Evolutionary conservation across 1,140 invertebrate species (phyloP).

Genomic region (Maniola jurtina): DNA sequence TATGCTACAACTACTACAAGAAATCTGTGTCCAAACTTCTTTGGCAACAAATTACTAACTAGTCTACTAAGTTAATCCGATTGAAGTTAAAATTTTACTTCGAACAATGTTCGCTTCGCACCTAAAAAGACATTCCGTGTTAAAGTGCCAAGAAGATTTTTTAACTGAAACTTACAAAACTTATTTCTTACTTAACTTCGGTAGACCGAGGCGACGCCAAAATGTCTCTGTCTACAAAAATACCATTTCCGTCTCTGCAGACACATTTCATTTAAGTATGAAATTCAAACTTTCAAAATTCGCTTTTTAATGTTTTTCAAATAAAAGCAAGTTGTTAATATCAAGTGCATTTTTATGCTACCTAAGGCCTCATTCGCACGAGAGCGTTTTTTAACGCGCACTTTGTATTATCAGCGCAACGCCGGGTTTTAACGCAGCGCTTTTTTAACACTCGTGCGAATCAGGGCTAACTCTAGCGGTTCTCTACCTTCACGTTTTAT

Average conservation of each 20-base stretch:
- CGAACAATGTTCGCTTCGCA: constrained; percentile 15
- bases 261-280: constrained; percentile 10
- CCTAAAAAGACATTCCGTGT: constrained; percentile 15
- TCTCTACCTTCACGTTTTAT: too few species aligned
- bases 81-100: constrained; percentile 4
- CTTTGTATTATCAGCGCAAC: too few species aligned
- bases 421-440: too few species aligned
- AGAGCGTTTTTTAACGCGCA: too few species aligned
- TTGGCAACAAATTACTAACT: constrained; percentile 8
- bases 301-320: neutral
- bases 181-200: constrained; percentile 18
- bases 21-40: constrained; percentile 6
- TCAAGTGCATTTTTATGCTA: neutral
- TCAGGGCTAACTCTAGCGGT: too few species aligned
- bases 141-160: constrained; percentile 12
- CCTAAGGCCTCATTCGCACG: too few species aligned
- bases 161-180: constrained; percentile 16
- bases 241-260: constrained; percentile 13
- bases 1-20: too few species aligned
- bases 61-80: constrained; percentile 5
- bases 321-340: neutral
- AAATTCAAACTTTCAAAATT: constrained; percentile 20
- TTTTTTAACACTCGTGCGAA: too few species aligned
- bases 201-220: constrained; percentile 11
- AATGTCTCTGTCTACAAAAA: constrained; percentile 9